Conservation (phyloP, 2,113 vertebrate genomes). For the Murina feae region DNA sequence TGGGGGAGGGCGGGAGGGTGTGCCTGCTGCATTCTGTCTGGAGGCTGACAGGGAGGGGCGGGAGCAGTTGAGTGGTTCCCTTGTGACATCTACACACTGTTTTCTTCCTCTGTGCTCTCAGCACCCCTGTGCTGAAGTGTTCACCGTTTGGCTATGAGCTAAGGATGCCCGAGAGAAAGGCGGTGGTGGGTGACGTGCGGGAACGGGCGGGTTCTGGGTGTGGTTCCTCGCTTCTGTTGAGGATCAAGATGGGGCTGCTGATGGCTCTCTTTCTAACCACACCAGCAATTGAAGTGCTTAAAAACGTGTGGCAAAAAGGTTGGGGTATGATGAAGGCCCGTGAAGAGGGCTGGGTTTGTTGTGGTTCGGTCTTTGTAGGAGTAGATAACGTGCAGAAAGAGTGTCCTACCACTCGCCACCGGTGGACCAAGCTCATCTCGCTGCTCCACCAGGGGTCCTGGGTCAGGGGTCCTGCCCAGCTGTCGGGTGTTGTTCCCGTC, state of each 20-base stretch:
- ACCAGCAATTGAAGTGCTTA: background rate
- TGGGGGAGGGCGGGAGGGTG: no score
- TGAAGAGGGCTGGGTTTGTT: background rate
- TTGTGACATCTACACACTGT: fast-evolving
- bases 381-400: background rate
- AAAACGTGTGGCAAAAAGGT: background rate
- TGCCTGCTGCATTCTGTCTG: no score
- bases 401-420: background rate
- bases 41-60: background rate
- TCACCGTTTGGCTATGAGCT: background rate
- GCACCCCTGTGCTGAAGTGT: background rate
- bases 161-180: background rate
- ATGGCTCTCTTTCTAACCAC: background rate
- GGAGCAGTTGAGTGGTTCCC: fast-evolving
- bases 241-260: background rate
- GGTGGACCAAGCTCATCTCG: background rate
- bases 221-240: background rate
- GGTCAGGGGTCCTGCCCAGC: fast-evolving
- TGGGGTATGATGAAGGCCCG: background rate
- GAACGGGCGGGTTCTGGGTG: fast-evolving
- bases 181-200: fast-evolving
- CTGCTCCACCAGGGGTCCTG: background rate
- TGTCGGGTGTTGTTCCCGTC: background rate
- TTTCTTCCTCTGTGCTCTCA: background rate
- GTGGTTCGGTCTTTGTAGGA: background rate